Conservation (phyloP, 2,113 vertebrate genomes). For the Perognathus longimembris region DNA sequence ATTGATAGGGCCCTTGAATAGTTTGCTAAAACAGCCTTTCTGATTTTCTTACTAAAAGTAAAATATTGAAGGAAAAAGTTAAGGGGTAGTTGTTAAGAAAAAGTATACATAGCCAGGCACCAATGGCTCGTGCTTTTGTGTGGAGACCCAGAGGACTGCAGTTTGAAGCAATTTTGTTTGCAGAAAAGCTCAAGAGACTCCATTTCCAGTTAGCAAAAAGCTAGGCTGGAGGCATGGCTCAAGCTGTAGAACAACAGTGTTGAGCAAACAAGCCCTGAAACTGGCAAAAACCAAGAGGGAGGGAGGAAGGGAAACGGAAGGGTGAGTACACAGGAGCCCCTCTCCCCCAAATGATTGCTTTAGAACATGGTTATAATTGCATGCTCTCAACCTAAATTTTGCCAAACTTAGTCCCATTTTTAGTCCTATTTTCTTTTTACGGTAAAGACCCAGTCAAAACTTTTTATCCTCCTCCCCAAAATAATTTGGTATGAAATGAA, state of each 20-base stretch:
- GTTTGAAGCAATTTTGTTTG: too few relatives aligned
- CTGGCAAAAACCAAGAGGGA: too few relatives aligned
- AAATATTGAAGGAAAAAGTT: background rate
- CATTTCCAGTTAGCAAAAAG: background rate
- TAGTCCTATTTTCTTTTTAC: background rate
- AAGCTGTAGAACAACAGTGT: too few relatives aligned
- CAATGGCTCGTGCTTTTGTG: too few relatives aligned
- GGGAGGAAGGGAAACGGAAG: too few relatives aligned
- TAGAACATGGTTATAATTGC: background rate
- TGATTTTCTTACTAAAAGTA: conserved; percentile 7
- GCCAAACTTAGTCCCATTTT: background rate
- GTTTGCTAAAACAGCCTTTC: conserved; percentile 39
- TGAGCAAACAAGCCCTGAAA: too few relatives aligned
- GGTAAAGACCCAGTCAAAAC: background rate
- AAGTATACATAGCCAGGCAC: background rate
- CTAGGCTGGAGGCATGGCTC: too few relatives aligned
- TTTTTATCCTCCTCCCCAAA: background rate
- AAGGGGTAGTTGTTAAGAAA: background rate
- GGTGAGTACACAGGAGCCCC: too few relatives aligned
- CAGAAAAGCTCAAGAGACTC: background rate
- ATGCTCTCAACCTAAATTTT: conserved; percentile 41
- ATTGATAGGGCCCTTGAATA: background rate
- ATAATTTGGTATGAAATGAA: background rate
- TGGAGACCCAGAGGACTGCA: too few relatives aligned
- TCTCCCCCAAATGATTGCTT: background rate